A percentile compares a stretch with the other conserved stretches of the same genome.
Evolutionary conservation across 2,797 vertebrate species (phyloP).

Genomic region (Eleutherodactylus coqui): DNA sequence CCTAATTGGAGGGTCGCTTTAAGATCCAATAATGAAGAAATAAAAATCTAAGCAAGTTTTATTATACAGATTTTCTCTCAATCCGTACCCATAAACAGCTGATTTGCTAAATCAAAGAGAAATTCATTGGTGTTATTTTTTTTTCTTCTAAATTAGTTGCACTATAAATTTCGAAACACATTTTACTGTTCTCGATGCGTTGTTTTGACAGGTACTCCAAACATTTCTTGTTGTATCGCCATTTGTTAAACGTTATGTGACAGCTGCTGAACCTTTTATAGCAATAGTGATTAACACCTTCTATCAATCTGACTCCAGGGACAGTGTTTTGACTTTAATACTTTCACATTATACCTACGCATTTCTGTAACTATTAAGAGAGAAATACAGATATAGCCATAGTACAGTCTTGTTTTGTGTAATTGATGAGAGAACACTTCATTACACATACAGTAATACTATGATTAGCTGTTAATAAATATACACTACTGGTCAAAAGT

Average conservation of each 20-base stretch:
- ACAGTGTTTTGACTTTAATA: constrained; percentile 43
- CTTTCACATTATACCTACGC: constrained; percentile 20
- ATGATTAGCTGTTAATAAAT: not conserved
- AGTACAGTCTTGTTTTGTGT: not conserved
- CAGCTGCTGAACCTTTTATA: constrained; percentile 56
- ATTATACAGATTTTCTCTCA: not conserved
- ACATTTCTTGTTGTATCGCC: constrained; percentile 49
- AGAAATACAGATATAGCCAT: constrained; percentile 6
- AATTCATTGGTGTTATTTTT: constrained; percentile 35
- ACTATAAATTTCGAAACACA: constrained; percentile 41
- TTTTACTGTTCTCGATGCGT: constrained; percentile 28
- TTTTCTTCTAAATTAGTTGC: constrained; percentile 29
- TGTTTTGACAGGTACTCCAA: constrained; percentile 56
- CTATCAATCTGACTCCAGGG: constrained; percentile 33
- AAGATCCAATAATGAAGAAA: not conserved
- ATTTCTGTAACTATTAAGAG: constrained; percentile 15
- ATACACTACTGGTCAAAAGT: no score
- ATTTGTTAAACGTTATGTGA: constrained; percentile 60
- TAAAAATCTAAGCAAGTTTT: not conserved
- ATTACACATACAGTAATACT: not conserved
- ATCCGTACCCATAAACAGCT: constrained; percentile 10
- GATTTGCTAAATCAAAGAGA: constrained; percentile 20
- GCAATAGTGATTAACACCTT: constrained; percentile 53
- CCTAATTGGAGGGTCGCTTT: no score
- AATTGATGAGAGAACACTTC: not conserved